phyloP scores from a whole-genome alignment of 92 coral and sea anemone genomes.

The Siderastrea siderea region DNA sequence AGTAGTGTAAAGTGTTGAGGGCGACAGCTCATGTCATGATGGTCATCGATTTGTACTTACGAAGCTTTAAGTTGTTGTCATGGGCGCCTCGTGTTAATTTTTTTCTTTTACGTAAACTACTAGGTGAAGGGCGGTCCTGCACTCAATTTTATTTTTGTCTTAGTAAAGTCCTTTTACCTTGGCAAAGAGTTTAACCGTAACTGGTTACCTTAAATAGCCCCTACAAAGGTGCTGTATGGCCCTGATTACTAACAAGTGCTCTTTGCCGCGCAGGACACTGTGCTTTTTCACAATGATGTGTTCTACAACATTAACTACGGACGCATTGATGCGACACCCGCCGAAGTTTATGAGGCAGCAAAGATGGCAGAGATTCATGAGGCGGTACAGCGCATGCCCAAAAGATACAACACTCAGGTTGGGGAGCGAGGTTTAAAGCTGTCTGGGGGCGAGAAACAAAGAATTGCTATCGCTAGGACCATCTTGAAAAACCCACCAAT shows the following conservation, averaged over 20 bases:
- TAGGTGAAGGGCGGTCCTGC: too few species aligned
- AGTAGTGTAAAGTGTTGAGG: too few species aligned
- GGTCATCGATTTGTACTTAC: too few species aligned
- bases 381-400: conserved; percentile 89
- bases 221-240: not conserved
- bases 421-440: conserved; percentile 98
- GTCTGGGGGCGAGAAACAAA: conserved; percentile 98
- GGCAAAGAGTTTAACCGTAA: too few species aligned
- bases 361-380: conserved; percentile 98
- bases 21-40: too few species aligned
- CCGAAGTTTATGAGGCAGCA: conserved; percentile 97
- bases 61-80: too few species aligned
- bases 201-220: not conserved
- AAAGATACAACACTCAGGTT: conserved; percentile 91
- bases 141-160: too few species aligned
- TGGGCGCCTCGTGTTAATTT: too few species aligned
- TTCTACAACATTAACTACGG: conserved; percentile 98
- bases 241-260: not conserved
- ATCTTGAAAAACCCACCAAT: conserved; percentile 97
- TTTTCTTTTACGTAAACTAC: too few species aligned
- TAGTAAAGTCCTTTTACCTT: not conserved
- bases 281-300: conserved; percentile 91
- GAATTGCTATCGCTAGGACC: conserved; percentile 97
- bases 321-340: conserved; percentile 88
- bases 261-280: conserved; percentile 79